Evolutionary conservation across 2,888 invertebrate genomes (phyloP), one percentile per base, ranked within the genome.

Genomic region (Steinernema carpocapsae): DNA sequence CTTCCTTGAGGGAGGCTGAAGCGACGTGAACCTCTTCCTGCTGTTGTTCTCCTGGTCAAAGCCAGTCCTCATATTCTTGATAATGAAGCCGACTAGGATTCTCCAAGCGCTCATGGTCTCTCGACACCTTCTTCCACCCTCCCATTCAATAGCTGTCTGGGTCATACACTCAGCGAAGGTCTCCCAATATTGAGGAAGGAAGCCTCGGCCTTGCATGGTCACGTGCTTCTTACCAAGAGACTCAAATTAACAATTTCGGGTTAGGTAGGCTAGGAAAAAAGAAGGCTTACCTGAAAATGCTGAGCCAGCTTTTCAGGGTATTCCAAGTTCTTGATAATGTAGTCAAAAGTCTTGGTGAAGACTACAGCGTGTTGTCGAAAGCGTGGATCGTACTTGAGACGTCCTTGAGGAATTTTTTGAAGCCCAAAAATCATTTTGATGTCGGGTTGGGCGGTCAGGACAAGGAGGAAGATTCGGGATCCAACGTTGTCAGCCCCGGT

Each of bases 161-260:
- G 83, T 80, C 82, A 85, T 84, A 45, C 83, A 83, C 48, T 86
- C 86, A 0, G 85, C 82, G 71, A 86, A 86, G 1, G 88, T 81
- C 86, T 89, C 88, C 89, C 89, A 78, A 87, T 88, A 84, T 82
- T 86, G 81, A 73, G 88, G 73, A 82, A 88, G 77, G 83, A 88
- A 85, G 7, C 84, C 84, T 52, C 83, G 75, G 19, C 82, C 82
- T 48, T 83, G 81, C 76, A 84, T 79, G 48, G 78, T 78, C 6
- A 82, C 83, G 71, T 87, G 87, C 42, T 80, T 82, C 83, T 79
- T 78, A 45, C 86, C 86, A 1, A 85, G 79, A 12, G 80, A 77
- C 82, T 83, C 52, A 72, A 80, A 51, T 48, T n/a, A 14, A 56
- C 17, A 19, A 19, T 19, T 43, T 73, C 24, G 43, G 17, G n/a